Evolutionary conservation across 2,113 vertebrate genomes (phyloP).

Genomic region (Psettodes erumei): DNA sequence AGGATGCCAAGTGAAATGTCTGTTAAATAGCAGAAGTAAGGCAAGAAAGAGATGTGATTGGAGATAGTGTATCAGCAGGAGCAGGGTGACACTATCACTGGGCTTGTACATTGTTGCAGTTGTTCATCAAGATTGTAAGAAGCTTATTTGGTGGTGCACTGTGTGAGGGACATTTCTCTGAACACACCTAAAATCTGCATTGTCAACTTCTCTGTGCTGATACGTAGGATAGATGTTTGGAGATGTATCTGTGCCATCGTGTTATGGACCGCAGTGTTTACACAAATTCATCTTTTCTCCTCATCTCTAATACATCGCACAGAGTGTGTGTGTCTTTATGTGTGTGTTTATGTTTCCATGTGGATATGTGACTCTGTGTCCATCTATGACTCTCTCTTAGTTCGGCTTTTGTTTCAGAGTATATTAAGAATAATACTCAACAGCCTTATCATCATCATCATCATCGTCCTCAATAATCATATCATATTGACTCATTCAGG

Average conservation of each 20-base stretch:
- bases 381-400: conserved; percentile 3
- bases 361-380: neutral
- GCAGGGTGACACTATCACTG: conserved; percentile 14
- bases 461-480: neutral
- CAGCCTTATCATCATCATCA: neutral
- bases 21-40: conserved; percentile 17
- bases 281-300: conserved; percentile 37
- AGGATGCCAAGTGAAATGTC: conserved; percentile 2
- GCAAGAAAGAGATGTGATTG: conserved; percentile 18
- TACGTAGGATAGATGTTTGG: conserved; percentile 43
- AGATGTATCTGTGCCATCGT: conserved; percentile 39
- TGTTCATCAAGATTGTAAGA: conserved; percentile 10
- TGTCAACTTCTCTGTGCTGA: conserved; percentile 20
- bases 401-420: neutral
- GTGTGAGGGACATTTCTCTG: neutral
- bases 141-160: neutral
- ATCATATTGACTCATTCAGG: neutral
- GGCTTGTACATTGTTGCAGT: neutral
- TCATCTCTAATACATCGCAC: conserved; percentile 66
- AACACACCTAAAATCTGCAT: conserved; percentile 6
- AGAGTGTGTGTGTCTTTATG: conserved; percentile 23
- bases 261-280: conserved; percentile 38
- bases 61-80: conserved; percentile 1
- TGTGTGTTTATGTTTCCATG: neutral
- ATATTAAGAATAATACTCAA: neutral